These are phyloP conservation scores for Megalopta genalis DNA, from an alignment of 1,140 invertebrate species.

Conservation along the genomic window DNA sequence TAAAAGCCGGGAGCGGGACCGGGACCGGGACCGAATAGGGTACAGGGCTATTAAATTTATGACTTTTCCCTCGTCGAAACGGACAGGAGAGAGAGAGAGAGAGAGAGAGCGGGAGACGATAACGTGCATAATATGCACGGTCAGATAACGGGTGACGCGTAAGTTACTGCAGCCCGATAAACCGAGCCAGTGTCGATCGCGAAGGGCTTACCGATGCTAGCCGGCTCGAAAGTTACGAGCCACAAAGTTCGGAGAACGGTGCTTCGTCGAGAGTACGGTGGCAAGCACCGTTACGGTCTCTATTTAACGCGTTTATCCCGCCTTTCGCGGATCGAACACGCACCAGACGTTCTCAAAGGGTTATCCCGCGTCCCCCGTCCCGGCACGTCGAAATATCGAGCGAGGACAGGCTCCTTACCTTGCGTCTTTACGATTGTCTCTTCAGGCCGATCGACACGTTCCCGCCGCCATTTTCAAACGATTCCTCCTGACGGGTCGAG, in stretches of 20 bases:
- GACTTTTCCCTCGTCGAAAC: constrained; percentile 58
- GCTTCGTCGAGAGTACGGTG: not conserved
- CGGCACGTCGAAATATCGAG: not conserved
- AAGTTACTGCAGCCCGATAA: constrained; percentile 68
- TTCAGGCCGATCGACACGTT: constrained; percentile 68
- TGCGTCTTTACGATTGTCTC: constrained; percentile 37
- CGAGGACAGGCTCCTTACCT: constrained; percentile 43
- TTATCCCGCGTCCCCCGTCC: no score
- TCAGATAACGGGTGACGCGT: constrained; percentile 66
- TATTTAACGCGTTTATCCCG: no score
- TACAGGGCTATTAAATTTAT: constrained; percentile 67
- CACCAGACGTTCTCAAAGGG: no score
- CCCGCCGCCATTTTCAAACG: constrained; percentile 67
- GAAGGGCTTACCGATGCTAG: constrained; percentile 41
- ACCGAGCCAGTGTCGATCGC: constrained; percentile 39
- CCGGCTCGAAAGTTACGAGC: constrained; percentile 27
- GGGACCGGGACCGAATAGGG: no score
- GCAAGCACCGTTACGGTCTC: not conserved
- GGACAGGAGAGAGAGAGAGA: not conserved
- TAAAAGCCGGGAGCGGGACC: no score
- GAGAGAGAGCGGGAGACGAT: constrained; percentile 58
- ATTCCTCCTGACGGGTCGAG: constrained; percentile 46
- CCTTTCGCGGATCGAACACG: no score
- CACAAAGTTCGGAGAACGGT: constrained; percentile 10
- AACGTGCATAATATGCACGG: constrained; percentile 66